These are phyloP conservation scores for Dendropsophus ebraccatus DNA, from an alignment of 2,113 vertebrate species.

Conservation along the genomic window DNA sequence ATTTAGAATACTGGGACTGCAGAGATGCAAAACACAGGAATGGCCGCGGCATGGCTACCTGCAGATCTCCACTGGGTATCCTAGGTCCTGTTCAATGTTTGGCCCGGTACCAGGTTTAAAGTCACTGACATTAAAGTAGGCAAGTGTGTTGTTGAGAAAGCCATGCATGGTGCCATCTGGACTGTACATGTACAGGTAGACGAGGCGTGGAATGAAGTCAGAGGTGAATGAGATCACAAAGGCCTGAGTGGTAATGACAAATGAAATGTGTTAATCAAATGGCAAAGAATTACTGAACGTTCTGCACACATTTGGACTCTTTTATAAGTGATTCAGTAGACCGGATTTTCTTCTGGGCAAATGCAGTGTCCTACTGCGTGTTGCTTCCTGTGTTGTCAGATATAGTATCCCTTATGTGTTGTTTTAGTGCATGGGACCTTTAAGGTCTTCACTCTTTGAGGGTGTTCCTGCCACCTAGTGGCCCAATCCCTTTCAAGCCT, in stretches of 20 bases:
- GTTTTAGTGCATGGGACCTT: too few species aligned
- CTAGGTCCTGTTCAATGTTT: slow-evolving; percentile 77
- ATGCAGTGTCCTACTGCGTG: too few species aligned
- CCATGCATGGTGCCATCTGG: slow-evolving; percentile 90
- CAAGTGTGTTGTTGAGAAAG: slow-evolving; percentile 92
- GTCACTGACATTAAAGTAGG: slow-evolving; percentile 93
- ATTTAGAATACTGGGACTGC: neutral
- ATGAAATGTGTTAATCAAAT: slow-evolving; percentile 38
- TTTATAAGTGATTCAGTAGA: neutral
- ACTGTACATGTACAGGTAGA: slow-evolving; percentile 96
- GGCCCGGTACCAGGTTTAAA: slow-evolving; percentile 87
- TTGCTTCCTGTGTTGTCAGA: too few species aligned
- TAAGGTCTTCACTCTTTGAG: too few species aligned
- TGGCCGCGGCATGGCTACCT: slow-evolving; percentile 74
- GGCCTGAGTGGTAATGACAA: slow-evolving; percentile 76
- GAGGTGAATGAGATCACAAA: slow-evolving; percentile 98
- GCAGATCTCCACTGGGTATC: slow-evolving; percentile 86
- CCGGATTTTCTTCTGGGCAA: neutral
- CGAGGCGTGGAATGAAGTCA: slow-evolving; percentile 97
- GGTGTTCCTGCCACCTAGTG: too few species aligned
- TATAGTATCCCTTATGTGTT: too few species aligned
- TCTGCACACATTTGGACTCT: neutral
- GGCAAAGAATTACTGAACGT: neutral
- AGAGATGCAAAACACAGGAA: neutral
- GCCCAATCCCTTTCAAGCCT: too few species aligned